Conservation (phyloP, 2,797 vertebrate species). For the Semotilus atromaculatus region DNA sequence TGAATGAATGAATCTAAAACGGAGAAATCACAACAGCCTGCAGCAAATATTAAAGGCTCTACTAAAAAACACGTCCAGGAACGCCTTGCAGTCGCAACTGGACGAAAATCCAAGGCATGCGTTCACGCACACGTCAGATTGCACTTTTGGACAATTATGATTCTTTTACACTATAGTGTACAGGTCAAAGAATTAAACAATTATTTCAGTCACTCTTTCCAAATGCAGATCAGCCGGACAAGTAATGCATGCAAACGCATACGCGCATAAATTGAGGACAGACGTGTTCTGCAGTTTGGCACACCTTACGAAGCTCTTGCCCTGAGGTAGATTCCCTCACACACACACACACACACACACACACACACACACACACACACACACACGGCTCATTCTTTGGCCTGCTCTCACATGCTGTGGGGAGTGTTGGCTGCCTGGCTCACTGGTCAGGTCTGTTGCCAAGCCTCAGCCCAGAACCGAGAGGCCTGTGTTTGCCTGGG, state of each 20-base stretch:
- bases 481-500: constrained; percentile 74
- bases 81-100: background rate
- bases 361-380: constrained; percentile 51
- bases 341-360: constrained; percentile 51
- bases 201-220: background rate
- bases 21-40: constrained; percentile 61
- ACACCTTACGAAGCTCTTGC: constrained; percentile 37
- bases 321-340: constrained; percentile 39
- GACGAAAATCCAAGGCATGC: constrained; percentile 67
- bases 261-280: constrained; percentile 10
- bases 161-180: background rate
- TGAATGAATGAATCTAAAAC: constrained; percentile 48
- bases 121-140: constrained; percentile 51
- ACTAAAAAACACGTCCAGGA: constrained; percentile 59
- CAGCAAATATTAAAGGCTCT: constrained; percentile 49
- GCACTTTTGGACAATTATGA: constrained; percentile 55
- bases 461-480: constrained; percentile 75
- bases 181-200: constrained; percentile 6
- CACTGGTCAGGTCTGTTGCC: constrained; percentile 76
- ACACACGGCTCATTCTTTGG: constrained; percentile 54
- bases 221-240: constrained; percentile 20
- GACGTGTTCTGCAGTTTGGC: constrained; percentile 34
- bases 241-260: background rate
- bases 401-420: constrained; percentile 57
- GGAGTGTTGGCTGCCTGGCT: constrained; percentile 68